These are phyloP conservation scores for Nesometra sesokonis DNA, from an alignment of 35 echinoderm and acorn worm genomes.

Conservation along the genomic window DNA sequence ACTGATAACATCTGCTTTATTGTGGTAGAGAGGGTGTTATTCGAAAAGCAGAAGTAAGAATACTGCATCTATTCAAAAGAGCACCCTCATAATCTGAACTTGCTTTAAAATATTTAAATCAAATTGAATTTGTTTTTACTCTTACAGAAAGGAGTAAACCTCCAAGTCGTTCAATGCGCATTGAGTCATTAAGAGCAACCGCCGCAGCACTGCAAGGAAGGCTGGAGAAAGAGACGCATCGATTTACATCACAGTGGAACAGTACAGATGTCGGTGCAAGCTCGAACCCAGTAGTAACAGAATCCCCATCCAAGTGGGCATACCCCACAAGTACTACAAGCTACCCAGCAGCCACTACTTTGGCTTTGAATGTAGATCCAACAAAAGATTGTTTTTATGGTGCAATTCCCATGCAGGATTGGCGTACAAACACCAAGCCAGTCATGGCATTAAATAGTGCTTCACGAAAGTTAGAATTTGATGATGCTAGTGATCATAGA, in stretches of 20 bases:
- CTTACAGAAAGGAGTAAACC: conserved; percentile 10
- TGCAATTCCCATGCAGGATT: not conserved
- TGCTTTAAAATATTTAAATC: no score
- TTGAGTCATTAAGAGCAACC: conserved; percentile 66
- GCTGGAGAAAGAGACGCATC: conserved; percentile 59
- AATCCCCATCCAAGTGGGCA: not conserved
- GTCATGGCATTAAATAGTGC: not conserved
- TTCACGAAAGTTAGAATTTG: not conserved
- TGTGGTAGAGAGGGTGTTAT: no score
- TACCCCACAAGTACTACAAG: not conserved
- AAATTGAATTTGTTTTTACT: no score
- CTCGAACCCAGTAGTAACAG: no score
- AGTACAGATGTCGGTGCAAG: not conserved
- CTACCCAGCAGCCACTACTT: not conserved
- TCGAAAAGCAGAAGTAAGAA: no score
- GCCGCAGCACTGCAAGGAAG: conserved; percentile 77
- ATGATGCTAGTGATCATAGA: not conserved
- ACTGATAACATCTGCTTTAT: no score
- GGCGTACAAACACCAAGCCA: not conserved
- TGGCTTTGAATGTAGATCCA: not conserved
- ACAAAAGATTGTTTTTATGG: not conserved
- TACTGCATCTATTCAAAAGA: no score
- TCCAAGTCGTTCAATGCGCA: conserved; percentile 37
- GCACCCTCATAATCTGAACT: no score
- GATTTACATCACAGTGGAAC: not conserved